A percentile compares a stretch with the other conserved stretches of the same genome.
phyloP scores from a whole-genome alignment of 2,888 invertebrate species.

The Torymus auratus region DNA sequence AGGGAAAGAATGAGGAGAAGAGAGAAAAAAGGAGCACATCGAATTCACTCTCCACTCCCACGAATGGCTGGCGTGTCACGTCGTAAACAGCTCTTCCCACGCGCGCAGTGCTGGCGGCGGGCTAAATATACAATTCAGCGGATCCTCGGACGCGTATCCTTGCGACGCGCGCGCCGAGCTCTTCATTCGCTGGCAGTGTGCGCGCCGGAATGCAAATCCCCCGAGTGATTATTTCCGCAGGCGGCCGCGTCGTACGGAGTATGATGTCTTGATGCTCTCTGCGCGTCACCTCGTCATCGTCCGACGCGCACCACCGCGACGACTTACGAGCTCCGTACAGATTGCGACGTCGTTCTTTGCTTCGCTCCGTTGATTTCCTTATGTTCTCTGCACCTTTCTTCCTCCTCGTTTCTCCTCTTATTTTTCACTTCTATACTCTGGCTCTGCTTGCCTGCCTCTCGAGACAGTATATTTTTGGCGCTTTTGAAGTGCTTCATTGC shows the following conservation, averaged over 20 bases:
- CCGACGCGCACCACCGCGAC: background rate
- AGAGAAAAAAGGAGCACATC: constrained; percentile 15
- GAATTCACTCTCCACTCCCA: constrained; percentile 62
- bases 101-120: constrained; percentile 38
- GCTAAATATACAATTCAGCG: constrained; percentile 52
- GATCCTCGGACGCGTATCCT: constrained; percentile 31
- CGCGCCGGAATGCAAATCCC: constrained; percentile 61
- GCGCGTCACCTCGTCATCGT: constrained; percentile 24
- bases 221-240: constrained; percentile 62
- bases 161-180: constrained; percentile 54
- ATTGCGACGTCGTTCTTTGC: constrained; percentile 27
- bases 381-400: background rate
- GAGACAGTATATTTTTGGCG: background rate
- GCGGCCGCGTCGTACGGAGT: constrained; percentile 40
- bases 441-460: background rate
- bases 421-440: background rate
- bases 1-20: background rate
- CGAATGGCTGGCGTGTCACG: constrained; percentile 65
- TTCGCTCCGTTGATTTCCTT: constrained; percentile 28
- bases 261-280: constrained; percentile 70
- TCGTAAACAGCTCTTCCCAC: constrained; percentile 69
- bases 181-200: constrained; percentile 59
- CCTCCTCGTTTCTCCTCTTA: background rate
- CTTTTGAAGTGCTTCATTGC: background rate
- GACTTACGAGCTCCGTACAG: constrained; percentile 20